Evolutionary conservation across 1,140 invertebrate species (phyloP), one percentile per base, ranked within the genome.

Genomic region (Coptotermes formosanus): DNA sequence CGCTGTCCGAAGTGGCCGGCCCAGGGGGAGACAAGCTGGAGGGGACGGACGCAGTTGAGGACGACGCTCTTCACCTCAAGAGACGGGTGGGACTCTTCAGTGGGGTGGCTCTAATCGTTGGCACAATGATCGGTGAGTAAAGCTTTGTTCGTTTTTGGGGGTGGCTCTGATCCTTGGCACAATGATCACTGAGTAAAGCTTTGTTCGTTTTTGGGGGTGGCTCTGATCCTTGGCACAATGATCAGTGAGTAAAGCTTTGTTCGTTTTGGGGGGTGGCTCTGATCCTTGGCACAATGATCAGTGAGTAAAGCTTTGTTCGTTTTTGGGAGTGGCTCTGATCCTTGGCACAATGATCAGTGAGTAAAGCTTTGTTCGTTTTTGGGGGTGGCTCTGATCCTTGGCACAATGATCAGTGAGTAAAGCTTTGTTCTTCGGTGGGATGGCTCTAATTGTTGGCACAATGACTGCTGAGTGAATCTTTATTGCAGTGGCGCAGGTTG

Each of bases 51-150:
- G 92, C 96, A 97, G 94, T 95, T 96, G 92, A 94, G 96, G 94
- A 97, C 95, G 95, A 97, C 96, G 91, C 95, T 97, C 93, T 97
- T 97, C 95, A 97, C 96, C 96, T 97, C 96, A 95, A 97, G 96
- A 97, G 96, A 97, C 96, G 96, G 96, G 96, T 99, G 95, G 97
- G 97, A 96, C 96, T 98, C 95, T 94, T 97, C 96, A 97, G 96
- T 97, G 97, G 97, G 96, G 96, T 97, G 95, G 97, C 97, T 96
- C 94, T 98, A 97, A 98, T 98, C 92, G 97, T 98, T 89, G 97
- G 97, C 89, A 98, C 97, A 87, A 98, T 98, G 97, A 97, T 98
- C 89, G 97, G 96, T 96, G 91, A 93, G 91, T 90, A 87, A 12
- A 30, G 38, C 52, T 12, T 85, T n/a, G 8, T 19, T 98, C 95